These are phyloP conservation scores for Exephanes ischioxanthus DNA, from an alignment of 2,888 invertebrate genomes.

Conservation along the genomic window DNA sequence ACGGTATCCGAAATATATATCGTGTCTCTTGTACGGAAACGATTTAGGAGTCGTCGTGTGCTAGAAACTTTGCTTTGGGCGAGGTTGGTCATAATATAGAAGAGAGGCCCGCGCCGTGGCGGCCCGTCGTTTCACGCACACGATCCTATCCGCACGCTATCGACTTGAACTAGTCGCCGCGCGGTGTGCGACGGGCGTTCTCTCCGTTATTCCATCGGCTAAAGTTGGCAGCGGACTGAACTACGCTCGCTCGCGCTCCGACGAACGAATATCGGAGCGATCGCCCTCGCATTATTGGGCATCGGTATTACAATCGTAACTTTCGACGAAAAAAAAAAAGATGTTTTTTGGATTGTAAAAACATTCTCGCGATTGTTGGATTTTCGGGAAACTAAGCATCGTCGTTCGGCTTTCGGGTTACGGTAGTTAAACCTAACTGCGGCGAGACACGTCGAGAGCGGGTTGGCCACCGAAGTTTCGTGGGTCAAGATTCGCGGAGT, in stretches of 20 bases:
- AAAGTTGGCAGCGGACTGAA: conserved; percentile 21
- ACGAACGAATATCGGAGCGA: background rate
- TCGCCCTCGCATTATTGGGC: conserved; percentile 1
- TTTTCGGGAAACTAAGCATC: background rate
- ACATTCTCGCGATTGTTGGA: background rate
- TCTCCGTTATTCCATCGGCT: background rate
- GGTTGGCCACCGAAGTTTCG: background rate
- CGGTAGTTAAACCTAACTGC: background rate
- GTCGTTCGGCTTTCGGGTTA: background rate
- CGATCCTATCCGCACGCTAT: background rate
- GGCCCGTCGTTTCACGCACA: background rate
- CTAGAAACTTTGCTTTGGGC: too few species aligned
- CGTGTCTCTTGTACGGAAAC: too few species aligned
- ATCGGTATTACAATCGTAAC: background rate
- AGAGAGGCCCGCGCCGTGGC: background rate
- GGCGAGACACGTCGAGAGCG: background rate
- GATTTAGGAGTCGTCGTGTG: too few species aligned
- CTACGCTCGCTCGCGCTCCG: background rate
- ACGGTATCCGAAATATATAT: too few species aligned
- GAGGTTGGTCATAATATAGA: too few species aligned
- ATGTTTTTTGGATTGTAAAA: background rate
- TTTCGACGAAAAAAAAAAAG: background rate
- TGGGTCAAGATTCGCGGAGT: background rate
- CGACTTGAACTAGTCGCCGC: background rate
- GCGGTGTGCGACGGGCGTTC: background rate